Conservation (phyloP, 2,797 vertebrate species). For the Luscinia megarhynchos region DNA sequence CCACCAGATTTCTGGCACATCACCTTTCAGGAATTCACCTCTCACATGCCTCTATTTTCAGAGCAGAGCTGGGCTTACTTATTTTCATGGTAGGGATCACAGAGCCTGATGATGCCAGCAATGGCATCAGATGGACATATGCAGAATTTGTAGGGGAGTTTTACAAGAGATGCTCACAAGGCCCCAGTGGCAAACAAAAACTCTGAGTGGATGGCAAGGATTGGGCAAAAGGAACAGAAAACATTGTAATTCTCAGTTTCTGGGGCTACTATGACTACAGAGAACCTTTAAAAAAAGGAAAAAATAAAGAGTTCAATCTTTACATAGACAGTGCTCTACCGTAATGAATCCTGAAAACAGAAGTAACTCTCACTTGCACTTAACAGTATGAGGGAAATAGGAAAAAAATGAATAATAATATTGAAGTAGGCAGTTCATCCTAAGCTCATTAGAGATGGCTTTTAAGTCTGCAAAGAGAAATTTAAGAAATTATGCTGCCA, state of each 20-base stretch:
- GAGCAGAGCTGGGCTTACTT: not conserved
- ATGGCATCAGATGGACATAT: not conserved
- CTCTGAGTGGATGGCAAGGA: not conserved
- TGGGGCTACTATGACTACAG: not conserved
- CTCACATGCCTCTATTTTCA: not conserved
- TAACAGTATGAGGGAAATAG: not conserved
- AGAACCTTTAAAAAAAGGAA: no score
- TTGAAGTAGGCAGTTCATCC: not conserved
- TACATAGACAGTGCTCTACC: not conserved
- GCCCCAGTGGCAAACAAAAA: not conserved
- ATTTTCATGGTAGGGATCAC: not conserved
- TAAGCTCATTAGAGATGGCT: not conserved
- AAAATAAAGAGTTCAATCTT: not conserved
- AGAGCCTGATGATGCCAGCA: not conserved
- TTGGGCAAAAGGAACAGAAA: not conserved
- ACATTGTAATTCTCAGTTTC: not conserved
- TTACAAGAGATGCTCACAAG: not conserved
- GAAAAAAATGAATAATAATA: not conserved
- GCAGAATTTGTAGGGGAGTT: not conserved
- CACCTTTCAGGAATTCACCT: not conserved
- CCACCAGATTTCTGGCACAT: not conserved
- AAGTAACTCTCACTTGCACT: not conserved
- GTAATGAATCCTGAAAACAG: not conserved
- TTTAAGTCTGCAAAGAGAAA: not conserved
- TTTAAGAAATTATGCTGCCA: not conserved